Conservation (phyloP, 2,113 vertebrate species). For the Macheiramphus alcinus region DNA sequence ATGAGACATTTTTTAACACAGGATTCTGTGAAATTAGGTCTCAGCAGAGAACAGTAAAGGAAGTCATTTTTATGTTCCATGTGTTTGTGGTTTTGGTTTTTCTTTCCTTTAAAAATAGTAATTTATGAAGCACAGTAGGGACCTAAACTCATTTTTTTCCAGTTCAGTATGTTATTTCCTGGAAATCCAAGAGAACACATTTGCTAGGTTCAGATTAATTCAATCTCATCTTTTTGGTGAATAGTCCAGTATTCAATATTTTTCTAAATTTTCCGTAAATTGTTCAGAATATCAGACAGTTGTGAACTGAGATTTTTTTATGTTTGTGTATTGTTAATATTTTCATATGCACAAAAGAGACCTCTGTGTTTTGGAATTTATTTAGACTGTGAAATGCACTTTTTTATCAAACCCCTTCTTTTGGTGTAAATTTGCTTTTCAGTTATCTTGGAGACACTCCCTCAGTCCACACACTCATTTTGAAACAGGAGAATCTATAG, state of each 20-base stretch:
- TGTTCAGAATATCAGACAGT: background rate
- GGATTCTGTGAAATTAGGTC: background rate
- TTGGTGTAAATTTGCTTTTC: background rate
- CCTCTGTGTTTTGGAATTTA: background rate
- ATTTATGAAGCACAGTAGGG: background rate
- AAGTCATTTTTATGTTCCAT: background rate
- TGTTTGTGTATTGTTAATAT: background rate
- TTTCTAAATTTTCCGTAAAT: background rate
- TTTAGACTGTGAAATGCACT: background rate
- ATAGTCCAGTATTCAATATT: background rate
- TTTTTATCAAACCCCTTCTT: background rate
- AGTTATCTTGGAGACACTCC: background rate
- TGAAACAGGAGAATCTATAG: background rate
- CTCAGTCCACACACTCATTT: background rate
- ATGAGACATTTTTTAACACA: background rate
- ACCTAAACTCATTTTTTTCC: background rate
- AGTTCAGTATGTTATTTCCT: background rate
- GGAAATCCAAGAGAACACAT: background rate
- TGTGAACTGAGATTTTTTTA: background rate
- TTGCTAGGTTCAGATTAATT: background rate
- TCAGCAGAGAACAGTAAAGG: background rate
- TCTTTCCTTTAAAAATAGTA: background rate
- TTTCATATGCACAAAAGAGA: background rate
- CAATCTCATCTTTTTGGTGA: background rate
- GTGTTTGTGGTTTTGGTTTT: background rate